Conservation (phyloP, 2,113 vertebrate species). For the Microcebus jonahi region DNA sequence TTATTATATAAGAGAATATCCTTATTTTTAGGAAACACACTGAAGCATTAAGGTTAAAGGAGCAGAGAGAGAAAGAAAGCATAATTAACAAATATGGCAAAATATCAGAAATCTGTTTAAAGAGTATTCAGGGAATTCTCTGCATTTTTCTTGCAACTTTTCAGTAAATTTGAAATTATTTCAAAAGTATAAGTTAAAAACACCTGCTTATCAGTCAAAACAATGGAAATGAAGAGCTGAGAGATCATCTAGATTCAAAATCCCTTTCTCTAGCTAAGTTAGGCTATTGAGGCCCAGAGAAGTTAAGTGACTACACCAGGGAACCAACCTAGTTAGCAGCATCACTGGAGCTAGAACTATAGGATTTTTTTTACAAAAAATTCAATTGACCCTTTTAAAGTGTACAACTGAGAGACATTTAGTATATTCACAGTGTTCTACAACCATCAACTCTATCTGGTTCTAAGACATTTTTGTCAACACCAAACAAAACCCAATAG, state of each 20-base stretch:
- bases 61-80: not conserved
- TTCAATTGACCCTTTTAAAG: constrained; percentile 15
- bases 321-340: not conserved
- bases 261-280: not conserved
- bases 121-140: not conserved
- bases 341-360: not conserved
- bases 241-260: constrained; percentile 17
- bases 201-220: constrained; percentile 37
- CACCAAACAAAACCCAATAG: not conserved
- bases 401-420: not conserved
- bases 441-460: not conserved
- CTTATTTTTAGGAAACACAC: constrained; percentile 5
- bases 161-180: constrained; percentile 17
- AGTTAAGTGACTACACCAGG: not conserved
- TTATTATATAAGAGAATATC: not conserved
- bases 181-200: constrained; percentile 36
- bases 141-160: not conserved
- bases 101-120: not conserved
- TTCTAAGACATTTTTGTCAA: constrained; percentile 31
- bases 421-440: not conserved
- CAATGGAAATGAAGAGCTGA: not conserved
- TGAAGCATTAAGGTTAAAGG: not conserved
- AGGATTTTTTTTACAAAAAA: not conserved
- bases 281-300: not conserved
- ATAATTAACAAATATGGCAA: not conserved